A percentile compares a stretch with the other conserved stretches of the same genome.
These are phyloP conservation scores for Hirtodrosophila cameraria DNA, from an alignment of 2,888 invertebrate species.

Conservation along the genomic window DNA sequence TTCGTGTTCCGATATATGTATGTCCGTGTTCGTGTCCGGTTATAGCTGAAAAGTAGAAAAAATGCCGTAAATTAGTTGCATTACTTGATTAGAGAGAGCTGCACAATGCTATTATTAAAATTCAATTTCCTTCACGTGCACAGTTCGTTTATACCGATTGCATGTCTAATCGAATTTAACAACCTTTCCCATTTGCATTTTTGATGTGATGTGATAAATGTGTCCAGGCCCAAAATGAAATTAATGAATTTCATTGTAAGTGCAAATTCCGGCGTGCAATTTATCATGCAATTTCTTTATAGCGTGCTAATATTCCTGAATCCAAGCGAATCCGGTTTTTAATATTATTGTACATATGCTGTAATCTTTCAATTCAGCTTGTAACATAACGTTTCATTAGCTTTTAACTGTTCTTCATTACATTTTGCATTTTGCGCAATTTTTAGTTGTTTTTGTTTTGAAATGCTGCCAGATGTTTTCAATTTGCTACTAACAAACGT, in stretches of 20 bases:
- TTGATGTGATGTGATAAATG: conserved; percentile 50
- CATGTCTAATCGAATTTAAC: conserved; percentile 78
- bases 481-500: no score
- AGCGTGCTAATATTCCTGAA: conserved; percentile 19
- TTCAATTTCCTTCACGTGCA: conserved; percentile 67
- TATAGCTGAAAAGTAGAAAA: conserved; percentile 9
- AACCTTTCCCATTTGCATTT: conserved; percentile 61
- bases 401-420: no score
- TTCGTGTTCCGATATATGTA: conserved; percentile 22
- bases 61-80: conserved; percentile 69
- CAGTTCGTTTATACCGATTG: conserved; percentile 40
- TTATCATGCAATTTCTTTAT: conserved; percentile 59
- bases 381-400: no score
- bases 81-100: conserved; percentile 69
- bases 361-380: no score
- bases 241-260: conserved; percentile 63
- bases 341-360: background rate
- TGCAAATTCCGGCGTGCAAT: conserved; percentile 63
- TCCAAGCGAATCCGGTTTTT: conserved; percentile 16
- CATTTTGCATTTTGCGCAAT: no score
- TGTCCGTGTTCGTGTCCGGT: conserved; percentile 27
- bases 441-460: no score
- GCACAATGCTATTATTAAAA: conserved; percentile 72
- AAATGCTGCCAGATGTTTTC: no score
- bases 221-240: conserved; percentile 27